A percentile compares a stretch with the other conserved stretches of the same genome.
phyloP scores from a whole-genome alignment of 2,113 vertebrate species.

The Hippolais icterina region DNA sequence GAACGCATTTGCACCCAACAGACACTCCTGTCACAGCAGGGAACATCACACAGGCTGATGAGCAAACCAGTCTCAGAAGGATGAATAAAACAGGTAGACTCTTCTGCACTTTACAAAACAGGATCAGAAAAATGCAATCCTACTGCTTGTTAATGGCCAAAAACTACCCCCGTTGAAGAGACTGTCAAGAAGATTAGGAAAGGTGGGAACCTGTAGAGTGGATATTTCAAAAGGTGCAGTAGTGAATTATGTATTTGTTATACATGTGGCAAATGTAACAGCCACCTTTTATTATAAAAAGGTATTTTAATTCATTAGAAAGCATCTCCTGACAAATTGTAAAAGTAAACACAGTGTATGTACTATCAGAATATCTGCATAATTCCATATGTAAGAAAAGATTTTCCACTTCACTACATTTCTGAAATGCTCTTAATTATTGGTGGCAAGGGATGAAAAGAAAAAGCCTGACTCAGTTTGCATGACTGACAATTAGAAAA shows the following conservation, averaged over 20 bases:
- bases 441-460: slow-evolving; percentile 33
- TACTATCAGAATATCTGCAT: neutral
- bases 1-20: neutral
- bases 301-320: neutral
- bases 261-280: neutral
- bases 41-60: neutral
- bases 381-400: neutral
- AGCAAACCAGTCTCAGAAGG: neutral
- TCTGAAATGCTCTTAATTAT: slow-evolving; percentile 23
- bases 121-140: neutral
- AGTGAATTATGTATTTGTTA: neutral
- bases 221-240: neutral
- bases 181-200: neutral
- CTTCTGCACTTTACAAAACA: neutral
- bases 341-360: neutral
- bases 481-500: slow-evolving; percentile 10
- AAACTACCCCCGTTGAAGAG: neutral
- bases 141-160: neutral
- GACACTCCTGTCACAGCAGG: neutral
- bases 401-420: neutral
- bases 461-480: neutral
- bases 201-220: neutral
- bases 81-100: neutral
- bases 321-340: neutral
- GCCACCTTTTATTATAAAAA: neutral